Evolutionary conservation across 2,797 vertebrate species (phyloP).

Genomic region (Hozukius guyotensis): DNA sequence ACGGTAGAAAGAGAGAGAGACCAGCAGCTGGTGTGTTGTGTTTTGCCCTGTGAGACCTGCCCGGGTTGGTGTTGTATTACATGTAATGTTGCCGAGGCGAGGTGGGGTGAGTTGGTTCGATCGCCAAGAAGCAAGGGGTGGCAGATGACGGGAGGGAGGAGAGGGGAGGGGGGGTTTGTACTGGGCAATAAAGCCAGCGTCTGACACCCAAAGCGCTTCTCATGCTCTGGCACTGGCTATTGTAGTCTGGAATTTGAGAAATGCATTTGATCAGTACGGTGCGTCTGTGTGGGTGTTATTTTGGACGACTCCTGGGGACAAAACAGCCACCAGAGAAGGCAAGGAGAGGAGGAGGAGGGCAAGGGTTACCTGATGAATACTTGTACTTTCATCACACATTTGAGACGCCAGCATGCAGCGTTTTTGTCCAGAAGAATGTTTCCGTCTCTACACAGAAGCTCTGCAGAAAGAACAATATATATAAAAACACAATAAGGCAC

Average conservation of each 20-base stretch:
- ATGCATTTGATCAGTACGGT: constrained; percentile 77
- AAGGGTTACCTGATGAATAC: constrained; percentile 46
- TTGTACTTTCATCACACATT: constrained; percentile 15
- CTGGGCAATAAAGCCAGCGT: constrained; percentile 62
- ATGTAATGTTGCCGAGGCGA: constrained; percentile 47
- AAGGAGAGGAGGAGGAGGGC: constrained; percentile 23
- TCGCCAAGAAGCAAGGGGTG: constrained; percentile 49
- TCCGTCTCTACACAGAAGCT: background rate
- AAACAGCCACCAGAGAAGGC: constrained; percentile 59
- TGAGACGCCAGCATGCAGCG: background rate
- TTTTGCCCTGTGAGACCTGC: constrained; percentile 66
- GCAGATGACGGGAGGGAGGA: constrained; percentile 55
- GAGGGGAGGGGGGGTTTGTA: background rate
- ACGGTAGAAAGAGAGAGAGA: background rate
- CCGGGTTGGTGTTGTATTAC: constrained; percentile 70
- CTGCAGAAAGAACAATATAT: background rate
- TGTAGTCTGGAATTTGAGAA: constrained; percentile 78
- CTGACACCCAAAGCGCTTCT: constrained; percentile 70
- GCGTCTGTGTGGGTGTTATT: constrained; percentile 62
- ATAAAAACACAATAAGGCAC: background rate
- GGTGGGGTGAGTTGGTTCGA: constrained; percentile 55
- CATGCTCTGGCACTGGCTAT: constrained; percentile 67
- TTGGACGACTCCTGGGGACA: constrained; percentile 60
- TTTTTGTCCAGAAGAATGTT: constrained; percentile 1
- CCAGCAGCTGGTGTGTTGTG: constrained; percentile 72